A percentile compares a stretch with the other conserved stretches of the same genome.
These are phyloP conservation scores for Erythrolamprus reginae DNA, from an alignment of 2,113 vertebrate species.

Conservation along the genomic window DNA sequence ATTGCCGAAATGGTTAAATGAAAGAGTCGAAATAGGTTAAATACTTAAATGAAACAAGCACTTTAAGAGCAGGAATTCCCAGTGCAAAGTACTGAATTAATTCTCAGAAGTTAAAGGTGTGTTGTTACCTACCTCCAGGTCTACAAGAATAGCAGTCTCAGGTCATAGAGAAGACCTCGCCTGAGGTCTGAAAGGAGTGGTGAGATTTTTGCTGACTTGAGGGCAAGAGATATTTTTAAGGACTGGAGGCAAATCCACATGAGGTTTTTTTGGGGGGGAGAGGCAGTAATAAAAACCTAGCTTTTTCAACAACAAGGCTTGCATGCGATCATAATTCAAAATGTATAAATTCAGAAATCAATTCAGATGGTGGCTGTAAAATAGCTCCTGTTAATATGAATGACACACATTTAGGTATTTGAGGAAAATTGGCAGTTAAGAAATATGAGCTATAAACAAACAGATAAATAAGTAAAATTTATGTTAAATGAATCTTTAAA, in stretches of 20 bases:
- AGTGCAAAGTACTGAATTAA: background rate
- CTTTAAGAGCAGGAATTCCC: background rate
- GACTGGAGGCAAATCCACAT: background rate
- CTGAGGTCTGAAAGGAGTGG: background rate
- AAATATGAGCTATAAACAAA: background rate
- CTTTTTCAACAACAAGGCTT: background rate
- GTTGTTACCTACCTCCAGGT: background rate
- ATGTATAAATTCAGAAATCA: background rate
- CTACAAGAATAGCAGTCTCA: too few species aligned
- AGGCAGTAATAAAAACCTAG: background rate
- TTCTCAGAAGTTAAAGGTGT: background rate
- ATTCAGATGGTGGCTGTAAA: background rate
- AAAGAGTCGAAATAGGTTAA: background rate
- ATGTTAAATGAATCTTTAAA: background rate
- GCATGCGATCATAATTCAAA: background rate
- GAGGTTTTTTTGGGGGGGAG: background rate
- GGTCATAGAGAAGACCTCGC: background rate
- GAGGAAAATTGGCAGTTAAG: background rate
- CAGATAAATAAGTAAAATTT: background rate
- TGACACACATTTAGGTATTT: background rate
- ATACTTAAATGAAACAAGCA: background rate
- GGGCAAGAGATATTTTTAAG: background rate
- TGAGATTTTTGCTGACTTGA: background rate
- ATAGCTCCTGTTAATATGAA: background rate
- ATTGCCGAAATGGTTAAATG: background rate